Base-by-base conservation (phyloP, 2,888 invertebrate genomes). In the Masnerella sp. region DNA sequence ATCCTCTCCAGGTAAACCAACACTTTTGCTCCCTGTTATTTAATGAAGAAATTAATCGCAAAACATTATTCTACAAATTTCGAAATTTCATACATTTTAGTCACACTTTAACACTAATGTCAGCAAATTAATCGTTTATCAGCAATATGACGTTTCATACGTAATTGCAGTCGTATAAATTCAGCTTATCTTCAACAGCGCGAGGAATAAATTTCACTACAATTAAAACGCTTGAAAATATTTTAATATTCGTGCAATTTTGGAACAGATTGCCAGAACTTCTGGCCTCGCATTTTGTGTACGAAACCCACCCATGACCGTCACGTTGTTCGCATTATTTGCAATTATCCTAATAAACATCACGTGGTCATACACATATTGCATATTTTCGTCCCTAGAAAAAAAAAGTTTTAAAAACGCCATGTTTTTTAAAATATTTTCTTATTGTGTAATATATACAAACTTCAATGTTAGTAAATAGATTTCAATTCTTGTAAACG, bases 241-340 rank as follows among this genome's bases (percentile, higher is more conserved):
- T 51, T 49, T 49, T 58, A 58, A 67, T 67, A 58, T 42, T 9
- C 49, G 51, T 8, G 42, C 18, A 12, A 20, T 58, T 54, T 8
- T 58, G 25, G 42, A 58, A 51, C 67, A 67, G 58, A 58, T 58
- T 67, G 67, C 49, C 25, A 58, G 30, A 56, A 51, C 34, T 47
- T 28, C 14, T 14, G 22, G 40, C 40, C 47, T 47, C 47, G 14
- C 42, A 52, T 52, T 52, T 54, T 54, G 47, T 36, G 8, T 61
- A 52, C 61, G 25, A 38, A 7, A 56, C 18, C 56, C 30, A 65
- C 34, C 52, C 32, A 56, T 15, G 17, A 47, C 42, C 69, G 61
- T 69, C 69, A 69, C 69, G 61, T 54, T 69, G 38, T 30, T 54
- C 52, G 11, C 54, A 69, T 61, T 61, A 69, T 22, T 62, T 56